Evolutionary conservation across 2,113 vertebrate species (phyloP).

Genomic region (Triplophysa dalaica): DNA sequence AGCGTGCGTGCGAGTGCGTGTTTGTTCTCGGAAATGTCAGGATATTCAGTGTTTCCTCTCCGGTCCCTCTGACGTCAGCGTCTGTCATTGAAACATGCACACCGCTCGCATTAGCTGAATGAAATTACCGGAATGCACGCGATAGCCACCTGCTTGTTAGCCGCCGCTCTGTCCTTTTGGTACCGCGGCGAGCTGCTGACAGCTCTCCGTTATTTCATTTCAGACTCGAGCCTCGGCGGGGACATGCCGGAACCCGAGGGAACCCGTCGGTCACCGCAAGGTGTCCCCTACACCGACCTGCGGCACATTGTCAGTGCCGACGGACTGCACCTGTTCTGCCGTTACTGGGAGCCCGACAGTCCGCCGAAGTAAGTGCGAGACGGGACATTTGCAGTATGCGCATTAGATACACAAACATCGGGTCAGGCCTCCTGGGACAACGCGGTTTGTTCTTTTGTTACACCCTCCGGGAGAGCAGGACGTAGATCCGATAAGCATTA

Average conservation of each 20-base stretch:
- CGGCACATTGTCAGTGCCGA: constrained; percentile 89
- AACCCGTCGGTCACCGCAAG: constrained; percentile 82
- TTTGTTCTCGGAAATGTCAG: not conserved
- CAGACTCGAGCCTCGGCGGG: constrained; percentile 58
- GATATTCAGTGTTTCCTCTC: constrained; percentile 11
- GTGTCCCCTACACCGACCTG: constrained; percentile 80
- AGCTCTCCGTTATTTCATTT: constrained; percentile 61
- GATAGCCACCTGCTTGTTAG: constrained; percentile 63
- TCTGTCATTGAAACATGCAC: constrained; percentile 38
- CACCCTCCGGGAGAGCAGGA: not conserved
- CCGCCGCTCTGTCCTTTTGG: constrained; percentile 64
- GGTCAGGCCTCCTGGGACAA: constrained; percentile 9
- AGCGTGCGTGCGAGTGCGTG: constrained; percentile 9
- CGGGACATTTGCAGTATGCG: not conserved
- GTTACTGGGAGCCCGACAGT: constrained; percentile 87
- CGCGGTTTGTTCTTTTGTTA: not conserved
- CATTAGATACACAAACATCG: not conserved
- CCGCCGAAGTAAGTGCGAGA: constrained; percentile 82
- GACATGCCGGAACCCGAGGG: constrained; percentile 86
- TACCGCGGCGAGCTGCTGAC: constrained; percentile 63
- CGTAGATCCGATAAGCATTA: not conserved
- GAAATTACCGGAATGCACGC: constrained; percentile 39
- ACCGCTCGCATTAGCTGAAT: not conserved
- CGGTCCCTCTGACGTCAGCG: constrained; percentile 46
- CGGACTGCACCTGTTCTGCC: constrained; percentile 91